Conservation (phyloP, 2,888 invertebrate species). For the Megamerina dolium region DNA sequence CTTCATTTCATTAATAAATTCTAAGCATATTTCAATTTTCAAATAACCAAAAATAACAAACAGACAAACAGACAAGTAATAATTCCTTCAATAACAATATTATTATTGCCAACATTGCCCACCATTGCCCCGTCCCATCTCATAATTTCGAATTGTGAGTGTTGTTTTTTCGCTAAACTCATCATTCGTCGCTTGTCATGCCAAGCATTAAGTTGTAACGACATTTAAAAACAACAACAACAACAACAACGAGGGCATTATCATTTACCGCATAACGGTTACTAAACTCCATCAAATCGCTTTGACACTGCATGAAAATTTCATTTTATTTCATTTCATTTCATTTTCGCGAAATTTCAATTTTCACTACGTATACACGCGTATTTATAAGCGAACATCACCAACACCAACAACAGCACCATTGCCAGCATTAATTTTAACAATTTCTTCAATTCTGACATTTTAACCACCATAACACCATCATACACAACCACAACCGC, state of each 20-base stretch:
- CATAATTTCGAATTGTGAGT: too few relatives aligned
- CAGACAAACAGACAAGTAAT: too few relatives aligned
- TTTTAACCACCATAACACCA: background rate
- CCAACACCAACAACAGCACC: conserved; percentile 1
- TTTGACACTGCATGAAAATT: conserved; percentile 10
- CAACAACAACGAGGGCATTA: background rate
- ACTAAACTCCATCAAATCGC: conserved; percentile 3
- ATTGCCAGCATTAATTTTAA: conserved; percentile 13
- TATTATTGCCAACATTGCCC: too few relatives aligned
- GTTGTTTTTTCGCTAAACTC: too few relatives aligned
- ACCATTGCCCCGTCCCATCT: too few relatives aligned
- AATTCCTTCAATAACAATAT: too few relatives aligned
- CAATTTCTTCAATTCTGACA: conserved; percentile 16
- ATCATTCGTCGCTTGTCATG: background rate
- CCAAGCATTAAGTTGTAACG: background rate
- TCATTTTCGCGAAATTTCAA: conserved; percentile 6
- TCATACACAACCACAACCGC: too few relatives aligned
- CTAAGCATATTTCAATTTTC: background rate
- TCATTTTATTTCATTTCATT: conserved; percentile 6
- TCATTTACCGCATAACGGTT: conserved; percentile 1
- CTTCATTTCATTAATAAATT: conserved; percentile 1
- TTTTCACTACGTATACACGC: background rate
- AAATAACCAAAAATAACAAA: too few relatives aligned
- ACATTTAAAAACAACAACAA: background rate
- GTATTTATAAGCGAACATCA: background rate